Conservation (phyloP, 2,797 vertebrate species). For the Rhinogobio ventralis region DNA sequence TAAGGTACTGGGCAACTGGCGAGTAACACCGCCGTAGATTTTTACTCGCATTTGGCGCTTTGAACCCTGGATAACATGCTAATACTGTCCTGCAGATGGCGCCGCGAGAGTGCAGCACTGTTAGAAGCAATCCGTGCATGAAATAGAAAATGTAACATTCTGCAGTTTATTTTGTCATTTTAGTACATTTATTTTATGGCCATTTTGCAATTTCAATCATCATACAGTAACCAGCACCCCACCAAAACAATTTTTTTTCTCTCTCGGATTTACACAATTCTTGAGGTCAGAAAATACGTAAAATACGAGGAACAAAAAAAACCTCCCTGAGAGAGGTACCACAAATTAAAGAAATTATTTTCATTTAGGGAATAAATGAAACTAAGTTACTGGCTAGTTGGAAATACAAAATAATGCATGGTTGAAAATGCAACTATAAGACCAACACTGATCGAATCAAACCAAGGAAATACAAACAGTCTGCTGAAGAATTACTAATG, state of each 20-base stretch:
- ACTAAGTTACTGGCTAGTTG: neutral
- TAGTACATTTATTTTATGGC: too few relatives aligned
- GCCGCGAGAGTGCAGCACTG: neutral
- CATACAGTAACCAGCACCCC: too few relatives aligned
- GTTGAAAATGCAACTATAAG: neutral
- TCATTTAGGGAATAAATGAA: neutral
- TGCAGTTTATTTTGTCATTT: too few relatives aligned
- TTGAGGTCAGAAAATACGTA: too few relatives aligned
- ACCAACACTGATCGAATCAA: neutral
- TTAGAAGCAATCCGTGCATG: neutral
- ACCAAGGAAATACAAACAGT: neutral
- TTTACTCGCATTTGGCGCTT: neutral
- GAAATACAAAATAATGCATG: neutral
- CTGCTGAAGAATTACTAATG: too few relatives aligned
- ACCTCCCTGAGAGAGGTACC: neutral
- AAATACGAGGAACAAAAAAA: too few relatives aligned
- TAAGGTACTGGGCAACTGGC: neutral
- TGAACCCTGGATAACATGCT: neutral
- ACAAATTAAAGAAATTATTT: neutral
- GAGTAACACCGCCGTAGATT: neutral
- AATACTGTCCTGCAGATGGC: neutral
- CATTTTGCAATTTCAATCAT: too few relatives aligned
- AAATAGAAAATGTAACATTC: neutral
- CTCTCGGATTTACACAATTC: too few relatives aligned
- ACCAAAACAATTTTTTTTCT: too few relatives aligned